Conservation (phyloP, 2,113 vertebrate species). For the Lophotis ruficrista region DNA sequence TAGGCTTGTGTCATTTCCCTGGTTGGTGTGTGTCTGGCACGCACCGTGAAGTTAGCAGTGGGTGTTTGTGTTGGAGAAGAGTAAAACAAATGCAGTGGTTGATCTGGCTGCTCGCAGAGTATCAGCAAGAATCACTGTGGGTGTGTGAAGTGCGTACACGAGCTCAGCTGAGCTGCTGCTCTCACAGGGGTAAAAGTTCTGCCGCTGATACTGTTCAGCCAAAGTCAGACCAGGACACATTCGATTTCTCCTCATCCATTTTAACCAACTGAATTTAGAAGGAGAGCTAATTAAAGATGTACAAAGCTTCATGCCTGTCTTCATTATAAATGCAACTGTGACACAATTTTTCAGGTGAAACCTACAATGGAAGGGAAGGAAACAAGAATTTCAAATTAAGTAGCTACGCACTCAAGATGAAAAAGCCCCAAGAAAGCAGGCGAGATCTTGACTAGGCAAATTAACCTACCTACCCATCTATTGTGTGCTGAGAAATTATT, state of each 20-base stretch:
- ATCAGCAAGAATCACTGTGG: rapidly evolving
- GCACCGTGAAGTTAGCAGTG: neutral
- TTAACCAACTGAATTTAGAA: neutral
- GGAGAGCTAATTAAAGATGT: neutral
- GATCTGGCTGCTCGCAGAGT: neutral
- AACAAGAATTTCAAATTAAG: neutral
- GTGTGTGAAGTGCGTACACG: rapidly evolving
- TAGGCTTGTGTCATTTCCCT: neutral
- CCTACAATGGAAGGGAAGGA: neutral
- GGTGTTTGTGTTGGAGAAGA: neutral
- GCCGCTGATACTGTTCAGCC: neutral
- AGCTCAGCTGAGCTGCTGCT: neutral
- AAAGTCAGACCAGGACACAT: neutral
- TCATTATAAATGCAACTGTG: neutral
- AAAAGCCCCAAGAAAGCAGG: neutral
- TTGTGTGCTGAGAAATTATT: slow-evolving; percentile 1
- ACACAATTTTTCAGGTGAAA: neutral
- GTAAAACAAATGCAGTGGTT: neutral
- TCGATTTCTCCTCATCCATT: neutral
- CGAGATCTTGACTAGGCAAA: neutral
- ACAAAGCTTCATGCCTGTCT: neutral
- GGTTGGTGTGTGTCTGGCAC: neutral
- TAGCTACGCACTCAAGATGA: neutral
- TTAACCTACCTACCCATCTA: slow-evolving; percentile 2
- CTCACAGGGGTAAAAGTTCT: neutral